These are phyloP conservation scores for Epinephelus moara DNA, from an alignment of 2,113 vertebrate species.

Conservation along the genomic window DNA sequence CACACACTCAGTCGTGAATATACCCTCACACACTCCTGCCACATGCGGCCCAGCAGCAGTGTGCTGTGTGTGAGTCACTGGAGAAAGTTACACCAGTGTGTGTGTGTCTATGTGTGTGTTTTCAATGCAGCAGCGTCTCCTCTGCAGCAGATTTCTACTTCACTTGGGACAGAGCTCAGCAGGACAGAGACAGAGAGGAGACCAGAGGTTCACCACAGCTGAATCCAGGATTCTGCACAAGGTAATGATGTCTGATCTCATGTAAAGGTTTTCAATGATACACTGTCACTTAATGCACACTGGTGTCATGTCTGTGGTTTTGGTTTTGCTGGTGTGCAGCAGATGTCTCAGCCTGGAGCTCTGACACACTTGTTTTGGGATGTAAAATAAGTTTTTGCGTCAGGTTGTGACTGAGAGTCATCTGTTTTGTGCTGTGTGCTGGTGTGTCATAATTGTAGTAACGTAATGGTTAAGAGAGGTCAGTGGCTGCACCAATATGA, in stretches of 20 bases:
- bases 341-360: slow-evolving; percentile 7
- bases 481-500: background rate
- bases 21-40: slow-evolving; percentile 60
- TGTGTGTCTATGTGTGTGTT: slow-evolving; percentile 57
- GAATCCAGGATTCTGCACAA: slow-evolving; percentile 39
- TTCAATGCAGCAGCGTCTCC: slow-evolving; percentile 59
- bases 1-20: slow-evolving; percentile 57
- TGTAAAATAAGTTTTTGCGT: background rate
- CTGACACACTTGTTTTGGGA: slow-evolving; percentile 3
- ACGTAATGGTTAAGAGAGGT: background rate
- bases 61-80: slow-evolving; percentile 70
- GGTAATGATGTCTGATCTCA: slow-evolving; percentile 64
- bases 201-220: slow-evolving; percentile 35
- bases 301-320: background rate
- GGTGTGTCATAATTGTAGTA: background rate
- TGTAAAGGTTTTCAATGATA: background rate
- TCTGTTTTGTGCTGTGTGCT: background rate
- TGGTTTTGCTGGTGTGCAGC: background rate
- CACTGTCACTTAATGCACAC: slow-evolving; percentile 15
- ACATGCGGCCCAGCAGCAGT: slow-evolving; percentile 67
- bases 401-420: background rate
- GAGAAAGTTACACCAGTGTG: slow-evolving; percentile 76
- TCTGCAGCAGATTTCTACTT: slow-evolving; percentile 59
- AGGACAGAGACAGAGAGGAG: slow-evolving; percentile 10
- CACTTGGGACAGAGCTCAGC: slow-evolving; percentile 22